Percentiles rank a stretch among this genome's conserved stretches.
Evolutionary conservation across 2,888 invertebrate species (phyloP).

Genomic region (Oscheius sp.): DNA sequence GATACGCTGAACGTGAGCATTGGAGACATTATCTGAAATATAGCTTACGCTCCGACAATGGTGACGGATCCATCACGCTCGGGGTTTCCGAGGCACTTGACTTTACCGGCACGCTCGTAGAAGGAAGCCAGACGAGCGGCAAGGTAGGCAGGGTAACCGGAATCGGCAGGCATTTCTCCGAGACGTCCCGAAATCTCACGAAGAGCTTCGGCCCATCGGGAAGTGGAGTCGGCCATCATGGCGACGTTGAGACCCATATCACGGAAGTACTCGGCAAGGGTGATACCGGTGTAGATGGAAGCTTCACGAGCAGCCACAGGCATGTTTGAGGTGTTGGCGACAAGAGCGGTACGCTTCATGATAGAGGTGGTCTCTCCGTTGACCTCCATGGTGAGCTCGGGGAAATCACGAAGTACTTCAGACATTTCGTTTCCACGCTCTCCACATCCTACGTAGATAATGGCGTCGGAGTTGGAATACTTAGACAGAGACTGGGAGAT

Average conservation of each 20-base stretch:
- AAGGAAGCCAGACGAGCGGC: constrained; percentile 97
- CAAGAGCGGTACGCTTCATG: constrained; percentile 98
- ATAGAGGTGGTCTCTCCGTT: constrained; percentile 93
- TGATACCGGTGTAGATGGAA: constrained; percentile 98
- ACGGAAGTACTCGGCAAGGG: constrained; percentile 90
- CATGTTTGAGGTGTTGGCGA: constrained; percentile 99
- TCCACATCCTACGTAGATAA: constrained; percentile 98
- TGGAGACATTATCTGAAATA: neutral
- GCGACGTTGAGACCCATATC: constrained; percentile 99
- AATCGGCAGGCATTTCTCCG: constrained; percentile 99
- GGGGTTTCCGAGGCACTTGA: constrained; percentile 81
- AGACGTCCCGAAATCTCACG: constrained; percentile 97
- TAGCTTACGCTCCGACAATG: constrained; percentile 89
- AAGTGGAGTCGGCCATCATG: constrained; percentile 99
- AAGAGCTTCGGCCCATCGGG: constrained; percentile 99
- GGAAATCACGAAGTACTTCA: constrained; percentile 95
- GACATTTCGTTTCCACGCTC: constrained; percentile 99
- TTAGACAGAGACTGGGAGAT: constrained; percentile 99
- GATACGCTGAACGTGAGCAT: constrained; percentile 79
- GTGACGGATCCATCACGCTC: constrained; percentile 98
- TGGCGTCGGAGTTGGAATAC: constrained; percentile 99
- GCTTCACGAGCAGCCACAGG: constrained; percentile 99
- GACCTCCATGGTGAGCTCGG: constrained; percentile 95
- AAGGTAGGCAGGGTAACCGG: constrained; percentile 97
- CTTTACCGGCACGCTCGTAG: constrained; percentile 98